Conservation (phyloP, 2,888 invertebrate species). For the Diaperis boleti region DNA sequence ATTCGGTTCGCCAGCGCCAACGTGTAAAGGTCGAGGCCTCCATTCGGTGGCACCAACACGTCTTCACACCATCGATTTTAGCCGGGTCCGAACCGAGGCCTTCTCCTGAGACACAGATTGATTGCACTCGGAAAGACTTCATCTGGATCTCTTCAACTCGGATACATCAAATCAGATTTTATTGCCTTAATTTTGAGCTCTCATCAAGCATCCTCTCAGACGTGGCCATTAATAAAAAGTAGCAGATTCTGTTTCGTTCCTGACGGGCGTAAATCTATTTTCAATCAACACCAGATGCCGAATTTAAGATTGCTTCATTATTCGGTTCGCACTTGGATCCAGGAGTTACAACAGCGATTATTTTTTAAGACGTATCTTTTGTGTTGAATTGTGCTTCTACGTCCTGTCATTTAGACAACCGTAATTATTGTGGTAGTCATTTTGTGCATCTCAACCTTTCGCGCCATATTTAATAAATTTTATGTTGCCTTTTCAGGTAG, state of each 20-base stretch:
- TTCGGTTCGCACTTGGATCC: constrained; percentile 25
- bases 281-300: constrained; percentile 43
- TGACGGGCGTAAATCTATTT: constrained; percentile 36
- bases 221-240: constrained; percentile 46
- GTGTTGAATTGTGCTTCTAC: too few species aligned
- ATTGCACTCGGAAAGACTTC: constrained; percentile 48
- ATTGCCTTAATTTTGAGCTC: constrained; percentile 48
- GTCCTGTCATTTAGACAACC: too few species aligned
- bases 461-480: too few species aligned
- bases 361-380: too few species aligned
- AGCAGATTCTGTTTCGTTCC: constrained; percentile 37
- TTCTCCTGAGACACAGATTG: constrained; percentile 49
- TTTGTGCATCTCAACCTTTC: too few species aligned
- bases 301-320: constrained; percentile 41
- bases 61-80: constrained; percentile 22
- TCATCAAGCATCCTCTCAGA: constrained; percentile 43
- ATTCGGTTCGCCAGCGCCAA: constrained; percentile 8
- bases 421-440: too few species aligned
- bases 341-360: constrained; percentile 32
- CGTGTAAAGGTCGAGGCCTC: constrained; percentile 16
- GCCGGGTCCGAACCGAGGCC: constrained; percentile 21
- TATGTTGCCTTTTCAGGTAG: too few species aligned
- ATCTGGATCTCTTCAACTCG: constrained; percentile 44
- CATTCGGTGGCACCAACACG: constrained; percentile 31
- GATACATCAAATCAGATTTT: constrained; percentile 47